Conservation (phyloP, 2,888 invertebrate genomes). For the Masnerella sp. region DNA sequence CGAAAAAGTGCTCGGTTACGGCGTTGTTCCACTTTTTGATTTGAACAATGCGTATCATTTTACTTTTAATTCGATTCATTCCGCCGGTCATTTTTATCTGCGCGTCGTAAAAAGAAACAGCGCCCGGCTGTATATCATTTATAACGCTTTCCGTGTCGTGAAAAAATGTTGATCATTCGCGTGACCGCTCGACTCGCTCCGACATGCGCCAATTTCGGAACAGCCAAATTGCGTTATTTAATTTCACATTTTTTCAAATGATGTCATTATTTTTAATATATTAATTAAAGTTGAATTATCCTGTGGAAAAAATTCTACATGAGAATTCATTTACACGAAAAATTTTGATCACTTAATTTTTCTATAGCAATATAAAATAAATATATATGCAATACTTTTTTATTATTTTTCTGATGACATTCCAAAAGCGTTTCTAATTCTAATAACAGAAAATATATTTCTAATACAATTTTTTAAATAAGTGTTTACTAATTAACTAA, state of each 20-base stretch:
- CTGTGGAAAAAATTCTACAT: neutral
- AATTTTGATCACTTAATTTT: no score
- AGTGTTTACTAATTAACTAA: no score
- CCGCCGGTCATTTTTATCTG: neutral
- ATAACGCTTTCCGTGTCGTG: constrained; percentile 4
- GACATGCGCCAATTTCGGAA: neutral
- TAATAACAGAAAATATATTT: no score
- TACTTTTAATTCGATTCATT: neutral
- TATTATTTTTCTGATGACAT: no score
- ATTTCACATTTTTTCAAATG: neutral
- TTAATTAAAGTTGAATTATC: constrained; percentile 2
- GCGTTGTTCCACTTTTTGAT: no score
- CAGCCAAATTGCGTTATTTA: constrained; percentile 6
- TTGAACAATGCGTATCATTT: no score
- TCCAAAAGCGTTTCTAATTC: no score
- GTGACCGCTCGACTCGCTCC: constrained; percentile 1
- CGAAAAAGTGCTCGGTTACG: no score
- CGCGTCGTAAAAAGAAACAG: constrained; percentile 3
- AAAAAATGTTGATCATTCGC: constrained; percentile 19
- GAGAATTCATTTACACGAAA: neutral
- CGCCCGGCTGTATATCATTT: constrained; percentile 1
- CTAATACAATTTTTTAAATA: no score
- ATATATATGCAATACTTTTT: no score
- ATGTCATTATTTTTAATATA: constrained; percentile 1
- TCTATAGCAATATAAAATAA: no score